Evolutionary conservation across 2,797 vertebrate genomes (phyloP).

Genomic region (Enteromius radiatus): DNA sequence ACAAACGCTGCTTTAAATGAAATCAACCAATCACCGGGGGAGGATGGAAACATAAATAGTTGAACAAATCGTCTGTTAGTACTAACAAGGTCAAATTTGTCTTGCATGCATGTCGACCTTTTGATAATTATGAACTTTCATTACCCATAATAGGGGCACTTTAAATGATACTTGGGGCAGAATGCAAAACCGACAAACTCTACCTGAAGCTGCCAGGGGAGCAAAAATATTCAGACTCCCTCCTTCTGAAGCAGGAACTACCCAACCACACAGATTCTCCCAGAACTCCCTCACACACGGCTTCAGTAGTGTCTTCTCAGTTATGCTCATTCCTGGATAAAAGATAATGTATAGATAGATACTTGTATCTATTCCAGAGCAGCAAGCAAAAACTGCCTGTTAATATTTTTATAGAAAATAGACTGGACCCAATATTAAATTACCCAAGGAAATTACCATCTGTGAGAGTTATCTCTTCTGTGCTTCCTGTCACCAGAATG

Average conservation of each 20-base stretch:
- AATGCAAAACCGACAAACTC: slow-evolving; percentile 45
- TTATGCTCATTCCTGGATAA: slow-evolving; percentile 65
- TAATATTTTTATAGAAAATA: neutral
- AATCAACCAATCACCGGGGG: too few relatives aligned
- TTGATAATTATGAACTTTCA: too few relatives aligned
- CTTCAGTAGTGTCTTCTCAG: slow-evolving; percentile 72
- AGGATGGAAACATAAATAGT: too few relatives aligned
- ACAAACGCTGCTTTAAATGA: too few relatives aligned
- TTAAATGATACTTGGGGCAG: neutral
- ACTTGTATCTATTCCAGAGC: neutral
- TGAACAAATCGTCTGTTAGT: too few relatives aligned
- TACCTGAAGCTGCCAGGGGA: slow-evolving; percentile 87
- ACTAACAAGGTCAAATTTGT: too few relatives aligned
- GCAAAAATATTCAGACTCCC: slow-evolving; percentile 84
- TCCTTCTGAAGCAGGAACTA: slow-evolving; percentile 73
- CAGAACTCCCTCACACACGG: slow-evolving; percentile 84
- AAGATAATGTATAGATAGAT: neutral
- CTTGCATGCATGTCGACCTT: too few relatives aligned
- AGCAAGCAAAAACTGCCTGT: neutral
- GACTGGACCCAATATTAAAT: neutral
- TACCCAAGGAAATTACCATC: slow-evolving; percentile 70
- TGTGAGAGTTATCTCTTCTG: slow-evolving; percentile 79
- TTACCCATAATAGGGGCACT: too few relatives aligned
- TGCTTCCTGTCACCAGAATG: slow-evolving; percentile 80
- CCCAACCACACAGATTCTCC: slow-evolving; percentile 79